Percentiles rank a stretch among this genome's conserved stretches.
Conservation (phyloP, 2,113 vertebrate genomes). For the Psittacula cyanocephala region DNA sequence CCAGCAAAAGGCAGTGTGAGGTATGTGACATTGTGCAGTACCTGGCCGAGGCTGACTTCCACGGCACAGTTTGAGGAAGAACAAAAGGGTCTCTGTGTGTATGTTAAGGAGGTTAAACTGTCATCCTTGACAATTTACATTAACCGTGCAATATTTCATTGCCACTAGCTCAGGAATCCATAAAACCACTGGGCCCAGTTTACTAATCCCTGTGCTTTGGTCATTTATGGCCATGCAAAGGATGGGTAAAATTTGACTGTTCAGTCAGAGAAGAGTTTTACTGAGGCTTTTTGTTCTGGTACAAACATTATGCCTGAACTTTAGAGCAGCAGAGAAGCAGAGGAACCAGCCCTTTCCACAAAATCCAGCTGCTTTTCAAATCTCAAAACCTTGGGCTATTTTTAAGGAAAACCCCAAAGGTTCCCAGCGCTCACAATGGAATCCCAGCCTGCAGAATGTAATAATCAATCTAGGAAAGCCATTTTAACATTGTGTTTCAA, state of each 20-base stretch:
- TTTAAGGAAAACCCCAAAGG: slow-evolving; percentile 2
- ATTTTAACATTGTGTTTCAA: slow-evolving; percentile 47
- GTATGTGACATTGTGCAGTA: background rate
- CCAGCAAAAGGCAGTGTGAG: background rate
- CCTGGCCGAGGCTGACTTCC: background rate
- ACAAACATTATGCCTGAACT: background rate
- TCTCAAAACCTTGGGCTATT: background rate
- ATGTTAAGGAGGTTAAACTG: background rate
- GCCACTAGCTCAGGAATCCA: background rate
- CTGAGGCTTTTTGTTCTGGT: background rate
- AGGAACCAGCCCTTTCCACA: background rate
- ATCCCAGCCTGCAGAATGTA: background rate
- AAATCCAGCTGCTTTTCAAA: slow-evolving; percentile 40
- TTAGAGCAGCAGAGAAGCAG: background rate
- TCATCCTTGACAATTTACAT: background rate
- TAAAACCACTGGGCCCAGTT: background rate
- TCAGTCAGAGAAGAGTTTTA: background rate
- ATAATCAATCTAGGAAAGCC: slow-evolving; percentile 39
- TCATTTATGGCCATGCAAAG: background rate
- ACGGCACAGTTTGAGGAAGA: background rate
- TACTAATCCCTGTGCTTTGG: background rate
- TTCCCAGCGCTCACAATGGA: background rate
- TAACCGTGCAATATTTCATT: background rate
- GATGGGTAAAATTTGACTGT: background rate
- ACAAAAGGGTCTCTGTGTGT: slow-evolving; percentile 15